Conservation (phyloP, 1,140 invertebrate species). For the Heliconius hermathena region DNA sequence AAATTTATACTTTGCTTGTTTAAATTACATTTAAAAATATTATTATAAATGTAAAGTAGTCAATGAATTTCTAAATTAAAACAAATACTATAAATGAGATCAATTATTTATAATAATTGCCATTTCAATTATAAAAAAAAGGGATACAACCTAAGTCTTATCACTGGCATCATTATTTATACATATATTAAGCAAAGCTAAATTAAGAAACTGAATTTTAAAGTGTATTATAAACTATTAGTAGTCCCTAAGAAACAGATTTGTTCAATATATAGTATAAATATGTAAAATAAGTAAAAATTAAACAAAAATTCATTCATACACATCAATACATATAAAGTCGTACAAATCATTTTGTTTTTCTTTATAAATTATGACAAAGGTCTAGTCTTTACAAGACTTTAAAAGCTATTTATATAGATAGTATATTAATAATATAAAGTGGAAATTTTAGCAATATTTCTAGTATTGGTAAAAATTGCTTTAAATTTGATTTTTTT, state of each 20-base stretch:
- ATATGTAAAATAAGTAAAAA: too few relatives aligned
- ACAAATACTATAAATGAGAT: background rate
- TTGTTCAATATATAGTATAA: too few relatives aligned
- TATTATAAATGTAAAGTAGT: too few relatives aligned
- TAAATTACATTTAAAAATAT: too few relatives aligned
- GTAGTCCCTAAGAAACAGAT: too few relatives aligned
- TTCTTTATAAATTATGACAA: background rate
- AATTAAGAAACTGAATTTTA: background rate
- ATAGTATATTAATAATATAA: background rate
- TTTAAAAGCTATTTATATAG: background rate
- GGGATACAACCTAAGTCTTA: background rate
- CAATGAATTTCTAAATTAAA: background rate
- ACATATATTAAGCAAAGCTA: background rate
- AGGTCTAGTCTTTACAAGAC: background rate
- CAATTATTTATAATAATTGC: background rate
- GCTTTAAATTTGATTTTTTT: background rate
- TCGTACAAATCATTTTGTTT: too few relatives aligned
- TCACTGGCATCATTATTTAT: background rate
- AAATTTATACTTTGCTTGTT: too few relatives aligned
- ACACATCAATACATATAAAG: too few relatives aligned
- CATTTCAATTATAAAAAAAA: background rate
- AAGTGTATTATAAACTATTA: too few relatives aligned
- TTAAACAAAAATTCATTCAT: too few relatives aligned
- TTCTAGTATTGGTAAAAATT: background rate
- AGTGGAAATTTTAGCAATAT: background rate